A percentile compares a stretch with the other conserved stretches of the same genome.
Conservation (phyloP, 2,113 vertebrate species). For the Periophthalmodon schlosseri region DNA sequence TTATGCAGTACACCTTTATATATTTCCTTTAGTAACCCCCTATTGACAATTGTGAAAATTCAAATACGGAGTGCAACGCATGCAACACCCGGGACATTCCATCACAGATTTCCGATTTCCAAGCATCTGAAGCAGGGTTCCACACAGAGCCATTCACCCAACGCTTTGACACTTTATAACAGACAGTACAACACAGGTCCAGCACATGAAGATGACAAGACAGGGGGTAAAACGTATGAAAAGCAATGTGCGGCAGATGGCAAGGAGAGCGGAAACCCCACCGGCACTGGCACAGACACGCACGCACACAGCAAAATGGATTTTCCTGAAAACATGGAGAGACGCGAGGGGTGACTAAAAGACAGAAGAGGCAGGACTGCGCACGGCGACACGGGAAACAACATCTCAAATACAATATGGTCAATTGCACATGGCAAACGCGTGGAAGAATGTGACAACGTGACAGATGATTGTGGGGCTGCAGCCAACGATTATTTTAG, state of each 20-base stretch:
- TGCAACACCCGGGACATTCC: background rate
- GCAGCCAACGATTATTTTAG: too few species aligned
- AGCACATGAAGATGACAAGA: slow-evolving; percentile 15
- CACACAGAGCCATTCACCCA: slow-evolving; percentile 18
- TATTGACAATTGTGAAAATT: background rate
- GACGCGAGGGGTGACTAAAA: background rate
- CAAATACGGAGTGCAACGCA: slow-evolving; percentile 11
- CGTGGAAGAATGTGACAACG: background rate
- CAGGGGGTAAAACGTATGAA: slow-evolving; percentile 21
- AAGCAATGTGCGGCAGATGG: slow-evolving; percentile 39
- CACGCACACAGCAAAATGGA: slow-evolving; percentile 3
- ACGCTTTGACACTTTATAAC: slow-evolving; percentile 21
- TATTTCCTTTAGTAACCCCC: background rate
- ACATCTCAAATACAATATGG: background rate
- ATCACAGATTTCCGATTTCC: slow-evolving; percentile 7
- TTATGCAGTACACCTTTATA: background rate
- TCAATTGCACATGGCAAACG: background rate
- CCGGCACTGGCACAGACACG: slow-evolving; percentile 13
- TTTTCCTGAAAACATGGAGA: slow-evolving; percentile 16
- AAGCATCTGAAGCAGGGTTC: slow-evolving; percentile 33
- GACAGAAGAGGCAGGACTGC: background rate
- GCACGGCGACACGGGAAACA: background rate
- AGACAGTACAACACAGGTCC: slow-evolving; percentile 22
- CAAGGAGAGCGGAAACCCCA: slow-evolving; percentile 23
- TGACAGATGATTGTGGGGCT: background rate